Conservation (phyloP, 2,888 invertebrate genomes). For the Elysia crispata region DNA sequence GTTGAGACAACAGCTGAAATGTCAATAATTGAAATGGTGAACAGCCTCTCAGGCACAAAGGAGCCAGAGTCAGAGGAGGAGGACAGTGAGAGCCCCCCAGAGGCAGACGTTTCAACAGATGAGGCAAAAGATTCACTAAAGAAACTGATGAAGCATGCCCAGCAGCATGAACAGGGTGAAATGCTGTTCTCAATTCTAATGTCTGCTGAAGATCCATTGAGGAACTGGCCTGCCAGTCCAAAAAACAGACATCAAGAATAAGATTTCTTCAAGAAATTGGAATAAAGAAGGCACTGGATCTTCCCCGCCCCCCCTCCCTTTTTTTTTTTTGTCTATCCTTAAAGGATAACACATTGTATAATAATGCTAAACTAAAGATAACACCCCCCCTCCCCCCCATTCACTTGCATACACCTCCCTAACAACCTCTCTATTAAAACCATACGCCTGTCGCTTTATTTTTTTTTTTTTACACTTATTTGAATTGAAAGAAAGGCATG, state of each 20-base stretch:
- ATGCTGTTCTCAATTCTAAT: slow-evolving; percentile 29
- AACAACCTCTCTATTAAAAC: not conserved
- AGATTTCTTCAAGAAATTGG: not conserved
- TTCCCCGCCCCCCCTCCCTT: not conserved
- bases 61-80: slow-evolving; percentile 9
- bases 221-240: slow-evolving; percentile 16
- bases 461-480: not conserved
- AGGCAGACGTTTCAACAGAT: not conserved
- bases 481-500: not conserved
- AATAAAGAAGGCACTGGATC: slow-evolving; percentile 18
- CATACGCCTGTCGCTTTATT: not conserved
- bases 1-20: slow-evolving; percentile 3
- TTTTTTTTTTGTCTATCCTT: no score
- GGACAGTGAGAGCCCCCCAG: slow-evolving; percentile 14
- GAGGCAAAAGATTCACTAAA: slow-evolving; percentile 14
- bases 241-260: slow-evolving; percentile 32
- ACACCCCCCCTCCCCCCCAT: not conserved
- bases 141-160: not conserved
- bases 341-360: no score
- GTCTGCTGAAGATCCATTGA: slow-evolving; percentile 26
- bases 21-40: not conserved
- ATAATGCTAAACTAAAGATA: slow-evolving; percentile 13
- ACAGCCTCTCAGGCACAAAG: not conserved
- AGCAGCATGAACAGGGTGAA: slow-evolving; percentile 24
- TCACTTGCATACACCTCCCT: no score